Conservation (phyloP, 53 echinoderm and acorn worm genomes). For the Temnopleurus reevesii region DNA sequence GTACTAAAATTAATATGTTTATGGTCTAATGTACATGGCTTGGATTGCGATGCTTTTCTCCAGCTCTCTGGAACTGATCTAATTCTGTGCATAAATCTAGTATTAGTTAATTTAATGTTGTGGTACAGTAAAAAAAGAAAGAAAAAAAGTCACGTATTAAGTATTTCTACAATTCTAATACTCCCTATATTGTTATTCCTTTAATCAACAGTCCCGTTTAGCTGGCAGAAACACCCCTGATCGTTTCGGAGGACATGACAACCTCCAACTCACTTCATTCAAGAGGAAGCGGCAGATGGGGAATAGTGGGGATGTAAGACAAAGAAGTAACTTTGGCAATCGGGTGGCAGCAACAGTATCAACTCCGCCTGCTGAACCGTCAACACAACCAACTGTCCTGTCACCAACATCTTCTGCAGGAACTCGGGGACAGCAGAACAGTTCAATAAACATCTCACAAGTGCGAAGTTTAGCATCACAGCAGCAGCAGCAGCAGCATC, state of each 20-base stretch:
- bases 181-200: too few species aligned
- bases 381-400: background rate
- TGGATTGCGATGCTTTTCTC: too few species aligned
- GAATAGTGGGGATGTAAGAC: background rate
- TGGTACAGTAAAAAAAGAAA: too few species aligned
- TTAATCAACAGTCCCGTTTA: constrained; percentile 3
- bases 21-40: too few species aligned
- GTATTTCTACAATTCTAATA: too few species aligned
- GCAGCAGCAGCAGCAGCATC: constrained; percentile 1
- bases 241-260: background rate
- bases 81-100: too few species aligned
- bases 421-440: background rate
- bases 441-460: background rate
- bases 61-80: too few species aligned
- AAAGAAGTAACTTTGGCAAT: background rate
- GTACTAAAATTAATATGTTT: too few species aligned
- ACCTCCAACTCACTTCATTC: background rate
- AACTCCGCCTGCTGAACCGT: background rate
- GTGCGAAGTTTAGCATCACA: background rate
- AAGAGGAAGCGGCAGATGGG: background rate
- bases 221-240: background rate
- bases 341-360: constrained; percentile 15
- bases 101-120: too few species aligned
- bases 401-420: background rate
- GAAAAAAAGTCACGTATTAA: too few species aligned